Conservation (phyloP, 2,113 vertebrate genomes). For the Chaetops frenatus region DNA sequence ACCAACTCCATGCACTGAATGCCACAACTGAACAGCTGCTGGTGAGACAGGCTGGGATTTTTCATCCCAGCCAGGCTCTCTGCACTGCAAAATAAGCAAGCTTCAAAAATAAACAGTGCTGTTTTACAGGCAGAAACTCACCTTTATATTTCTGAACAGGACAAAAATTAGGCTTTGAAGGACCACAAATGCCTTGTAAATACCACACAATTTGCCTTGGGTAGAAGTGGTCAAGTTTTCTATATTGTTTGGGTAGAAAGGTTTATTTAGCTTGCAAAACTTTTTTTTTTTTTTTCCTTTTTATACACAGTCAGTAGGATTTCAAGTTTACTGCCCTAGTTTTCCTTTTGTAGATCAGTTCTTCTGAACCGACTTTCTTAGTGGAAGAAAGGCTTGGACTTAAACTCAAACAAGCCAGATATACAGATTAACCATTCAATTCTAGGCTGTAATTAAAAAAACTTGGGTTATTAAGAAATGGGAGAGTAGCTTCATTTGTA, state of each 20-base stretch:
- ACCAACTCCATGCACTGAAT: neutral
- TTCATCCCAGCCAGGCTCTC: neutral
- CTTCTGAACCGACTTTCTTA: neutral
- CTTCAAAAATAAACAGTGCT: neutral
- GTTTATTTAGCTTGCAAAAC: neutral
- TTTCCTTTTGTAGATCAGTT: neutral
- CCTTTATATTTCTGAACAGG: neutral
- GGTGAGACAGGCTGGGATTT: accelerated
- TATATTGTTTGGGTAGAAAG: neutral
- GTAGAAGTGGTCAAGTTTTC: neutral
- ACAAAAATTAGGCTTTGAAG: neutral
- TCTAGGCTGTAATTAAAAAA: neutral
- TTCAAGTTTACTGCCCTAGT: neutral
- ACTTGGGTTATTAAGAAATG: neutral
- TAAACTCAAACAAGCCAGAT: neutral
- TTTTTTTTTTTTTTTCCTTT: neutral
- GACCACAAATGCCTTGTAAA: neutral
- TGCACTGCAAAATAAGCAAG: neutral
- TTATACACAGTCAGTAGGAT: neutral
- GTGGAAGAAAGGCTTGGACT: neutral
- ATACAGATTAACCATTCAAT: neutral
- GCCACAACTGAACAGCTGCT: neutral
- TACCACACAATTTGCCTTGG: neutral
- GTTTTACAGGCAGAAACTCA: neutral
- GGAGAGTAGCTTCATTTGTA: neutral